Conservation (phyloP, 2,888 invertebrate species). For the Choreutis nemorana region DNA sequence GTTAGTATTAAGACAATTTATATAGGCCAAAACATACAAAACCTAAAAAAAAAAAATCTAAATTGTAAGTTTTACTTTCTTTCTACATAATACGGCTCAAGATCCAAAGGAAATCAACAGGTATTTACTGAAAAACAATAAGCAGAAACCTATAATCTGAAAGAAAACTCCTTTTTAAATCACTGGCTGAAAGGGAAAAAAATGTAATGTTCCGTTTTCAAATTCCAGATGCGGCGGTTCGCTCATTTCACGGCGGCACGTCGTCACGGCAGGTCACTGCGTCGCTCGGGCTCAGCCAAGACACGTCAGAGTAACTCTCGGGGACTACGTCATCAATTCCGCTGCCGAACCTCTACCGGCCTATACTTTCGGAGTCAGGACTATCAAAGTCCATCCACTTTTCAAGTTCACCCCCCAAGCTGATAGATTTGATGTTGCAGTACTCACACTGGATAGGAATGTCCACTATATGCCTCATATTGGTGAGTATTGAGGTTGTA, state of each 20-base stretch:
- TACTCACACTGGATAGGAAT: constrained; percentile 83
- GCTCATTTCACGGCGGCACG: constrained; percentile 87
- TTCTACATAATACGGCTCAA: too few relatives aligned
- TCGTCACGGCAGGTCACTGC: constrained; percentile 94
- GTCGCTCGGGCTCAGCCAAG: constrained; percentile 90
- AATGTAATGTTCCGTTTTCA: background rate
- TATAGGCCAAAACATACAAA: too few relatives aligned
- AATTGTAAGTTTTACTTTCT: too few relatives aligned
- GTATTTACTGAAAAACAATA: too few relatives aligned
- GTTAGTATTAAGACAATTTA: too few relatives aligned
- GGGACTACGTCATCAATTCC: constrained; percentile 94
- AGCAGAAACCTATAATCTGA: too few relatives aligned
- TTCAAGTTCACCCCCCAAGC: constrained; percentile 88
- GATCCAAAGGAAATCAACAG: too few relatives aligned
- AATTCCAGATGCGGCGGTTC: constrained; percentile 87
- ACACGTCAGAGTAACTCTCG: constrained; percentile 90
- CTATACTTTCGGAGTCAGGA: constrained; percentile 90
- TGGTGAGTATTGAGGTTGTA: constrained; percentile 54
- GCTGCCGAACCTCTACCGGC: constrained; percentile 91
- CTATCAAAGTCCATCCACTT: constrained; percentile 88
- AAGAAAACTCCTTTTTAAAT: too few relatives aligned
- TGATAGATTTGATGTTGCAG: constrained; percentile 90
- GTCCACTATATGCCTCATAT: constrained; percentile 93
- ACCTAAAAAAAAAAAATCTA: too few relatives aligned
- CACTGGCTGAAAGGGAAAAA: too few relatives aligned